Percentiles rank a stretch among this genome's conserved stretches.
Conservation (phyloP, 2,888 invertebrate genomes). For the Cheilosia soror region DNA sequence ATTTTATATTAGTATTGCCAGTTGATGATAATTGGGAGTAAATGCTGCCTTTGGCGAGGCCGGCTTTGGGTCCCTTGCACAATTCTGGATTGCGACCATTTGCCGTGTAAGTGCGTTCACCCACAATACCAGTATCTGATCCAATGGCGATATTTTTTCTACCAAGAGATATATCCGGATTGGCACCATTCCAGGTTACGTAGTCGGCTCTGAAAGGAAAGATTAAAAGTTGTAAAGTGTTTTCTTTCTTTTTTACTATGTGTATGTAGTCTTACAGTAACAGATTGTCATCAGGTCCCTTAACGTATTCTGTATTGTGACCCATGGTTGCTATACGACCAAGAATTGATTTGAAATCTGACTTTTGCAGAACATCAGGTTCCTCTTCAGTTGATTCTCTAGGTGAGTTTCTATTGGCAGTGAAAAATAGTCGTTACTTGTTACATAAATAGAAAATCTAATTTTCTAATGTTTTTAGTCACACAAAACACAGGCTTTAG, state of each 20-base stretch:
- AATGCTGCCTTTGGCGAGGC: slow-evolving; percentile 91
- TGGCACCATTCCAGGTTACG: slow-evolving; percentile 92
- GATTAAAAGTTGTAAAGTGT: not conserved
- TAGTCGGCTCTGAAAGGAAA: slow-evolving; percentile 88
- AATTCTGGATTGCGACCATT: slow-evolving; percentile 88
- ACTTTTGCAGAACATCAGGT: slow-evolving; percentile 74
- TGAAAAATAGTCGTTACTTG: slow-evolving; percentile 10
- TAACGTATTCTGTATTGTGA: slow-evolving; percentile 88
- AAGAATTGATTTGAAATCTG: slow-evolving; percentile 82
- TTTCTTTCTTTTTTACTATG: not conserved
- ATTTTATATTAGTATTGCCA: slow-evolving; percentile 81
- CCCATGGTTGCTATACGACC: slow-evolving; percentile 85
- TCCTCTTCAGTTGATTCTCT: slow-evolving; percentile 77
- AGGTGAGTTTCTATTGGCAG: slow-evolving; percentile 78
- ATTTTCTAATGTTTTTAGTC: not conserved
- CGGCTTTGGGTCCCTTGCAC: slow-evolving; percentile 89
- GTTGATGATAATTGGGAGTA: slow-evolving; percentile 87
- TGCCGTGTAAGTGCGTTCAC: slow-evolving; percentile 84
- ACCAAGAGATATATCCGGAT: slow-evolving; percentile 86
- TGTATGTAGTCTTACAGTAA: slow-evolving; percentile 87
- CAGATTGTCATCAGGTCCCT: slow-evolving; percentile 91
- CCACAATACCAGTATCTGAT: slow-evolving; percentile 84
- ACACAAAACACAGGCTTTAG: slow-evolving; percentile 36
- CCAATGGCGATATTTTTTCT: slow-evolving; percentile 85
- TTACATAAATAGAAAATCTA: slow-evolving; percentile 3